A percentile compares a stretch with the other conserved stretches of the same genome.
Evolutionary conservation across 2,888 invertebrate genomes (phyloP).

Genomic region (Notodonta ziczac): DNA sequence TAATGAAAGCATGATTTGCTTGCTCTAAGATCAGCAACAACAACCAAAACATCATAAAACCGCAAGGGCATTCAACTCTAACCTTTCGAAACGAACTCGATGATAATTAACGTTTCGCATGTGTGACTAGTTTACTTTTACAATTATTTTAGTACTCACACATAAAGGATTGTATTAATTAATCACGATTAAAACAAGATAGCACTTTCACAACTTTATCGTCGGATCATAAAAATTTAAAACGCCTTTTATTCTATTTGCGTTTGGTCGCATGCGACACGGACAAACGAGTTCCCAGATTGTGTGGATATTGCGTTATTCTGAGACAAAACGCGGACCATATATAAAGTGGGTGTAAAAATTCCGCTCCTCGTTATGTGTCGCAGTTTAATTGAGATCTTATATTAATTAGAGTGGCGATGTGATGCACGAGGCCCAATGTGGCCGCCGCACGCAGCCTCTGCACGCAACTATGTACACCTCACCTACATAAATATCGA

Average conservation of each 20-base stretch:
- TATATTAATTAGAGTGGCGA: slow-evolving; percentile 83
- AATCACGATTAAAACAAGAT: slow-evolving; percentile 50
- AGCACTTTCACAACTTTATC: slow-evolving; percentile 51
- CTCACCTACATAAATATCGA: slow-evolving; percentile 46
- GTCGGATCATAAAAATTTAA: slow-evolving; percentile 57
- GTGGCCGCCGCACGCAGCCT: slow-evolving; percentile 79
- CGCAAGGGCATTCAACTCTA: background rate
- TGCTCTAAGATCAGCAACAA: too few relatives aligned
- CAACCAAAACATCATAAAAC: background rate
- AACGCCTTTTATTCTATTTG: slow-evolving; percentile 57
- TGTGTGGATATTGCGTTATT: slow-evolving; percentile 68
- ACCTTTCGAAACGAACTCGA: background rate
- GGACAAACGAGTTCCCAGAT: slow-evolving; percentile 71
- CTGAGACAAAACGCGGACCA: slow-evolving; percentile 65
- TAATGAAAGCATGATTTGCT: too few relatives aligned
- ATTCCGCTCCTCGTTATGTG: slow-evolving; percentile 78
- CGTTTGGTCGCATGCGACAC: slow-evolving; percentile 53
- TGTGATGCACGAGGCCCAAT: slow-evolving; percentile 74
- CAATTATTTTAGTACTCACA: slow-evolving; percentile 32
- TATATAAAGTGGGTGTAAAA: slow-evolving; percentile 72
- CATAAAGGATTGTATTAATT: slow-evolving; percentile 37
- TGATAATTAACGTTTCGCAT: background rate
- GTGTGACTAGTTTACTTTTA: background rate
- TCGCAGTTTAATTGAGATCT: slow-evolving; percentile 85
- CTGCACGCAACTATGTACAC: slow-evolving; percentile 68